phyloP scores from a whole-genome alignment of 2,113 vertebrate species.

The Austrofundulus limnaeus region DNA sequence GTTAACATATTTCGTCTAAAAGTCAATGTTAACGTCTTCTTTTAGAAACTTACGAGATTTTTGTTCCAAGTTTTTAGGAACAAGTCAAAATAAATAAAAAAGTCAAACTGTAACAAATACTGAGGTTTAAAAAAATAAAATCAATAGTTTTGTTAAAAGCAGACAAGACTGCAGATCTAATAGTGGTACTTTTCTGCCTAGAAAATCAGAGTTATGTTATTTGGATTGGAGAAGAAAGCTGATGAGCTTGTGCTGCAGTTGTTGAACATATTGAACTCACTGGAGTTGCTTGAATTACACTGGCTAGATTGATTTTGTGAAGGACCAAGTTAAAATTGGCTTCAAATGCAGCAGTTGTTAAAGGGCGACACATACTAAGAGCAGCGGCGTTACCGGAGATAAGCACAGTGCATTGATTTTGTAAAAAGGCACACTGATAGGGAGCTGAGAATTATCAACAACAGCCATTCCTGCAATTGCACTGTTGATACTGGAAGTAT shows the following conservation, averaged over 20 bases:
- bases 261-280: neutral
- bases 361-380: neutral
- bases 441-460: neutral
- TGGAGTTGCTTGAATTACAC: neutral
- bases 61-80: too few species aligned
- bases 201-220: neutral
- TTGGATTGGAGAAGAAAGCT: neutral
- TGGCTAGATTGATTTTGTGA: neutral
- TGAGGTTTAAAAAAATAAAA: too few species aligned
- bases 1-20: too few species aligned
- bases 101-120: too few species aligned
- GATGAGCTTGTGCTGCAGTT: neutral
- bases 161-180: too few species aligned
- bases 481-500: neutral
- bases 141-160: too few species aligned
- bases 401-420: conserved; percentile 9
- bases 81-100: too few species aligned
- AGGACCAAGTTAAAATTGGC: neutral
- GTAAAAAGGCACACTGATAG: neutral
- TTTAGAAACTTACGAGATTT: too few species aligned
- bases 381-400: neutral
- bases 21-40: too few species aligned
- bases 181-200: neutral
- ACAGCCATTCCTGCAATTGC: neutral
- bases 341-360: neutral